A percentile compares a stretch with the other conserved stretches of the same genome.
Conservation (phyloP, 2,797 vertebrate species). For the Eremophila alpestris region DNA sequence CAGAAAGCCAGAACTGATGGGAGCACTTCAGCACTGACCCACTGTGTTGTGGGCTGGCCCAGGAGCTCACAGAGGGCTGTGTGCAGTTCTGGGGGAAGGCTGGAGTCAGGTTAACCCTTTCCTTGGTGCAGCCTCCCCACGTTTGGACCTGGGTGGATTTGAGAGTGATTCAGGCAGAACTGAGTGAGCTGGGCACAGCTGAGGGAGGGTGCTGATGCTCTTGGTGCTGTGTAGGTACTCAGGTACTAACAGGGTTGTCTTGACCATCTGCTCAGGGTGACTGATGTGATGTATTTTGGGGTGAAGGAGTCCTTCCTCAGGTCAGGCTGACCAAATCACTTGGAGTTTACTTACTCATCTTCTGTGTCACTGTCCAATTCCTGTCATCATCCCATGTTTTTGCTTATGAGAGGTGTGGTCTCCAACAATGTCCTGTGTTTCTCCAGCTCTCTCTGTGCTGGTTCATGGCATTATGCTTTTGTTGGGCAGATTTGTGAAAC, state of each 20-base stretch:
- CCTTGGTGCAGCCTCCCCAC: background rate
- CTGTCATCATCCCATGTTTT: accelerated
- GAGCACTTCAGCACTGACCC: background rate
- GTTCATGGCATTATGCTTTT: background rate
- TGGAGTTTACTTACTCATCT: background rate
- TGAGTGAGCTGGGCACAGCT: background rate
- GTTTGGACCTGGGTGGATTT: background rate
- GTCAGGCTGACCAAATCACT: background rate
- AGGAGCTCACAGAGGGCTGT: background rate
- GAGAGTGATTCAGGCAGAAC: background rate
- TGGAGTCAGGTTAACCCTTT: background rate
- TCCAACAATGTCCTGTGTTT: background rate
- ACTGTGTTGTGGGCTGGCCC: background rate
- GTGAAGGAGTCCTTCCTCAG: background rate
- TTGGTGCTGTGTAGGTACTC: background rate
- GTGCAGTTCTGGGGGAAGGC: background rate
- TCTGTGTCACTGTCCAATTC: background rate
- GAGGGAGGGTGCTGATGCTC: background rate
- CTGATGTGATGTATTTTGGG: background rate
- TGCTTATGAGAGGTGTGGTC: background rate
- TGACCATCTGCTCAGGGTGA: background rate
- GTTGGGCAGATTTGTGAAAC: background rate
- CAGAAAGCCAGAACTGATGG: background rate
- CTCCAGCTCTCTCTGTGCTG: background rate
- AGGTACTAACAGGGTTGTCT: background rate